Conservation (phyloP, 2,113 vertebrate genomes). For the Sinocyclocheilus rhinocerous region DNA sequence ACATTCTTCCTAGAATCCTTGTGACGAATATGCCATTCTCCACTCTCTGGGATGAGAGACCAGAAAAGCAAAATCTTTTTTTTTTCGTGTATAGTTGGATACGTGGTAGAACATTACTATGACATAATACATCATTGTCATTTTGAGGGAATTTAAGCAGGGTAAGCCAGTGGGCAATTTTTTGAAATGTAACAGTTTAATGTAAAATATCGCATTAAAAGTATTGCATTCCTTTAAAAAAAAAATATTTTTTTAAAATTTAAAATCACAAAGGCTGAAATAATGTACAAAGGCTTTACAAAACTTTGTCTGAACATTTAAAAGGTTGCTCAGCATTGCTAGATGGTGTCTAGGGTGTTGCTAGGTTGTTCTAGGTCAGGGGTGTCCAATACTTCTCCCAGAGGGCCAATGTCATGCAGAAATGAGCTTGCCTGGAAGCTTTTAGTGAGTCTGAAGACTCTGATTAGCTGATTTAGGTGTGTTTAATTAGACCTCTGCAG, state of each 20-base stretch:
- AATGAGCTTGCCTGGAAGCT: no score
- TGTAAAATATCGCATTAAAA: not conserved
- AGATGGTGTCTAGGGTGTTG: no score
- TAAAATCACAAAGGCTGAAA: not conserved
- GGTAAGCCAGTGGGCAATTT: not conserved
- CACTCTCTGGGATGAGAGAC: conserved; percentile 76
- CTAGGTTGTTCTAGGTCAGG: no score
- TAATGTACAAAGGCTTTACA: not conserved
- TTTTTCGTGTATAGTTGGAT: not conserved
- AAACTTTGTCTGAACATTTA: not conserved
- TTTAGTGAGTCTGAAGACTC: no score
- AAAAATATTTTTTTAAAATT: no score
- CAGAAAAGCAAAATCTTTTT: not conserved
- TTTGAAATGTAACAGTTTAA: not conserved
- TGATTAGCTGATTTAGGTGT: no score
- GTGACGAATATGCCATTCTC: conserved; percentile 89
- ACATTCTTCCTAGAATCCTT: conserved; percentile 81
- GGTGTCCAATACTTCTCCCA: no score
- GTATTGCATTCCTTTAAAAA: not conserved
- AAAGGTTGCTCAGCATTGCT: not conserved
- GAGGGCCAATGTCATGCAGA: no score
- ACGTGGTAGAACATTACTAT: not conserved
- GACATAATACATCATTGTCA: not conserved
- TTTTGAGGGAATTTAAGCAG: not conserved
- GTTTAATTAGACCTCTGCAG: no score